Base-by-base conservation (phyloP, 2,888 invertebrate species). In the Pseudococcus longispinus region DNA sequence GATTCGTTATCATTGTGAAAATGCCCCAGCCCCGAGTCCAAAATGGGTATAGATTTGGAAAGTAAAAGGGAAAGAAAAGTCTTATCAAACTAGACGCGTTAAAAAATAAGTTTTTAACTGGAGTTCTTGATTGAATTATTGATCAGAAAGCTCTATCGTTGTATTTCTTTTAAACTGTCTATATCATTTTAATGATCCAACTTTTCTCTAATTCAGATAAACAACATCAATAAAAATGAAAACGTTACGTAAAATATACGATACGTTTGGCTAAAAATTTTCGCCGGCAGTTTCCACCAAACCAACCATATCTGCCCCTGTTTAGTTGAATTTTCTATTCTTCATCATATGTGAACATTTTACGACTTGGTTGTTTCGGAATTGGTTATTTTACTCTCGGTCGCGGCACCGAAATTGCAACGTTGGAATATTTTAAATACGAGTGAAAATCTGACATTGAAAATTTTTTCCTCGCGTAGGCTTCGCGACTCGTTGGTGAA, bases 141-240 rank as follows among this genome's bases (percentile, higher is more conserved):
- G 77, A 80, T 80, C n/a, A 37, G 23, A 80, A 80, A 37, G 77
- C 29, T 42, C 77, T 20, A n/a, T 42, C 9, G 77, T 80, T 18
- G 70, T 70, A 70, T 29, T 80, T 20, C 77, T 42, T 80, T 42
- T 26, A 80, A 80, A 80, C 20, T 42, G 77, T 80, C 77, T 80
- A 80, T 80, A 42, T 80, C 42, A 80, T 42, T 80, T 80, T 80
- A 80, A 80, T 80, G 77, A 80, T 80, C 42, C 77, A 80, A 80
- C 42, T 80, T 80, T 80, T 80, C 37, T 80, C 77, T 80, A 80
- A 80, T 80, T 42, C 29, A 80, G 42, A 80, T 42, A 80, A 70
- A 80, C 42, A 80, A 80, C 77, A 42, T 20, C 77, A 80, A 80
- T 80, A 80, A 80, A 80, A 80, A 42, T 42, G 77, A 80, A 80